A percentile compares a stretch with the other conserved stretches of the same genome.
Evolutionary conservation across 2,797 vertebrate species (phyloP).

Genomic region (Choloepus didactylus): DNA sequence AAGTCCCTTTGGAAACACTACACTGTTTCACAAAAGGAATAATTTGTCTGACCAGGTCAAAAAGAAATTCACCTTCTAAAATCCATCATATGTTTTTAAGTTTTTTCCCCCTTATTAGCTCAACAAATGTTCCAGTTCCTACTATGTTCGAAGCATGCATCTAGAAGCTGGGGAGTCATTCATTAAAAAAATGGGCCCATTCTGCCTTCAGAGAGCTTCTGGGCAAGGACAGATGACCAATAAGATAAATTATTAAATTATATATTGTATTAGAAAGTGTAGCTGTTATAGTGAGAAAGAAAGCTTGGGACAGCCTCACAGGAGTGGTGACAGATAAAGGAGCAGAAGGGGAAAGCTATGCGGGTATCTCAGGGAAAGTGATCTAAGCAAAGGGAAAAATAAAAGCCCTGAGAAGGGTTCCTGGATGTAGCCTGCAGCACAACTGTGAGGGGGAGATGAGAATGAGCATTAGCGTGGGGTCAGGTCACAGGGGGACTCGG

Average conservation of each 20-base stretch:
- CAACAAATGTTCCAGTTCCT: neutral
- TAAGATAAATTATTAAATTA: constrained; percentile 29
- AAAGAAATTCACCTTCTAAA: constrained; percentile 21
- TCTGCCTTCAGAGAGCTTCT: constrained; percentile 1
- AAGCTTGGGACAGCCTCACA: neutral
- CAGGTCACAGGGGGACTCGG: neutral
- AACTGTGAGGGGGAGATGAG: accelerated
- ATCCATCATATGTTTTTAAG: neutral
- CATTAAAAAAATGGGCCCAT: constrained; percentile 17
- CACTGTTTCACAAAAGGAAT: constrained; percentile 23
- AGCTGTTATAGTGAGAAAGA: neutral
- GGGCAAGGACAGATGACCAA: constrained; percentile 22
- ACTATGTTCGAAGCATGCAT: neutral
- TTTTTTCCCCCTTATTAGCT: constrained; percentile 44
- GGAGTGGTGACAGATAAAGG: neutral
- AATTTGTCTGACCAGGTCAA: neutral
- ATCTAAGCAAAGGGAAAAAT: neutral
- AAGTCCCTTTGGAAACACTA: constrained; percentile 3
- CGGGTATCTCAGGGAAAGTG: neutral
- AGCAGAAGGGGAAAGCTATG: neutral
- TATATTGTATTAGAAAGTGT: neutral
- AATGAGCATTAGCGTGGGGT: neutral
- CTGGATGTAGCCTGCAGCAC: neutral
- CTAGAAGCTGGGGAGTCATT: neutral
- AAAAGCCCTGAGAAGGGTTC: neutral